Evolutionary conservation across 2,888 invertebrate species (phyloP).

Genomic region (Aplocera efformata): DNA sequence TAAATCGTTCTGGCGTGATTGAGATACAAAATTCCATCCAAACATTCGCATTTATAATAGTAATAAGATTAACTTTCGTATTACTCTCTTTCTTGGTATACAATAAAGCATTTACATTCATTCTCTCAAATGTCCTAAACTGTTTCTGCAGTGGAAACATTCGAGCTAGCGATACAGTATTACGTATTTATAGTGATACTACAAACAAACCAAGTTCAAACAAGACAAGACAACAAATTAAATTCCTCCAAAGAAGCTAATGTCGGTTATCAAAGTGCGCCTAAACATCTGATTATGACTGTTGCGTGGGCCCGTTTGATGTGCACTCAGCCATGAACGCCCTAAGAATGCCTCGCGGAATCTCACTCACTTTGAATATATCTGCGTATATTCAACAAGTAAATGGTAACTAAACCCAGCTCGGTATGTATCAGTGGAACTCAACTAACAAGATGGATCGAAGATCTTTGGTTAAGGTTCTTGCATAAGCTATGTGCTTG

Average conservation of each 20-base stretch:
- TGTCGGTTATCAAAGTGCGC: slow-evolving; percentile 74
- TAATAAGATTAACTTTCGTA: too few species aligned
- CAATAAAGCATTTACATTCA: too few species aligned
- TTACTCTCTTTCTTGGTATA: too few species aligned
- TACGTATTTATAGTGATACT: too few species aligned
- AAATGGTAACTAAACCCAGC: slow-evolving; percentile 23
- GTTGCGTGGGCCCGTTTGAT: slow-evolving; percentile 60
- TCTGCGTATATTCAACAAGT: slow-evolving; percentile 28
- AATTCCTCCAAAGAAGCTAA: slow-evolving; percentile 68
- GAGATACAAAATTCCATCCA: too few species aligned
- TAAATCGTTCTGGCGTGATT: too few species aligned
- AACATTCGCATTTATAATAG: too few species aligned
- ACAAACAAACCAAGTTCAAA: slow-evolving; percentile 27
- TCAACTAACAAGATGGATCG: slow-evolving; percentile 2
- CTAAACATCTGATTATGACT: slow-evolving; percentile 70
- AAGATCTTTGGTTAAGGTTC: neutral
- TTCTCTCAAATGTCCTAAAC: too few species aligned
- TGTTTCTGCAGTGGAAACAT: too few species aligned
- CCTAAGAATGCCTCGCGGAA: slow-evolving; percentile 68
- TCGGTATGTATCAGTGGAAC: slow-evolving; percentile 8
- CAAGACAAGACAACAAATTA: slow-evolving; percentile 70
- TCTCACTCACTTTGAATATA: slow-evolving; percentile 32
- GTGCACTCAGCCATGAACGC: slow-evolving; percentile 53
- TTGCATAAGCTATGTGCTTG: too few species aligned
- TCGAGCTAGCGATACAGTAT: too few species aligned